Evolutionary conservation across 2,113 vertebrate species (phyloP).

Genomic region (Hystrix brachyura): DNA sequence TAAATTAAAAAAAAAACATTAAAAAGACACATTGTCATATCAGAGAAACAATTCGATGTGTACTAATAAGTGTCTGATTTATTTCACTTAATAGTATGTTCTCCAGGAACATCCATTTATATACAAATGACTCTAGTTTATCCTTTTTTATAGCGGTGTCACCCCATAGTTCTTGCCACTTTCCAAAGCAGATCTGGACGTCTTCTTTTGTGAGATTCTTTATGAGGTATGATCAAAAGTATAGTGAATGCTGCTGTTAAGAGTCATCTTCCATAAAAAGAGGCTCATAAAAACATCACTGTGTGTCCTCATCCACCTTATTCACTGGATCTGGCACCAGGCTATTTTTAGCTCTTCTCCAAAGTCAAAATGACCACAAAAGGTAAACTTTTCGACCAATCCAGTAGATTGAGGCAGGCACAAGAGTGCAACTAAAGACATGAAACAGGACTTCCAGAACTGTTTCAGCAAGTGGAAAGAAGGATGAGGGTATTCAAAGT

Average conservation of each 20-base stretch:
- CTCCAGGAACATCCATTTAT: no score
- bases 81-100: no score
- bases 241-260: background rate
- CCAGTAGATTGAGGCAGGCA: background rate
- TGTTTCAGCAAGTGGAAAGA: background rate
- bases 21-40: background rate
- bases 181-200: background rate
- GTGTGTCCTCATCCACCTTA: background rate
- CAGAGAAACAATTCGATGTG: no score
- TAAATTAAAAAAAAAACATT: background rate
- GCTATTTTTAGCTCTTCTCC: background rate
- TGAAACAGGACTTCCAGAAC: background rate
- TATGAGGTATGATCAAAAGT: background rate
- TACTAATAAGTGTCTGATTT: no score
- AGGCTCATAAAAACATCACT: background rate
- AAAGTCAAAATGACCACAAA: background rate
- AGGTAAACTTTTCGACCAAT: background rate
- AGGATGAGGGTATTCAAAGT: background rate
- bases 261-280: background rate
- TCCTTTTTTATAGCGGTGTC: no score
- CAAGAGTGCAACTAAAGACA: background rate
- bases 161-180: background rate
- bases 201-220: background rate
- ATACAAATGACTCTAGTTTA: no score
- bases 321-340: background rate